phyloP scores from a whole-genome alignment of 2,888 invertebrate species.

The Drosophila lacicola region DNA sequence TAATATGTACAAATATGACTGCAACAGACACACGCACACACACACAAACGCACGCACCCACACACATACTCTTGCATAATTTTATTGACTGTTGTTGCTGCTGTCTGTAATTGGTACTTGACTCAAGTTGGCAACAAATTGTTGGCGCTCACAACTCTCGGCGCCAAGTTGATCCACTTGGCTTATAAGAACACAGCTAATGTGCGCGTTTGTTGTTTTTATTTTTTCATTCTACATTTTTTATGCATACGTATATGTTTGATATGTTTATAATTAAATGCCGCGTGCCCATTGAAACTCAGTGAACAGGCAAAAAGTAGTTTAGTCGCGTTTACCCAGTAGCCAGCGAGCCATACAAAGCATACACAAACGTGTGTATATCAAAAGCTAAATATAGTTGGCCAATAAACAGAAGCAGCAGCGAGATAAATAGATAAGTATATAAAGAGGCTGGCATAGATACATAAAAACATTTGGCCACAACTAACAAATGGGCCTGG shows the following conservation, averaged over 20 bases:
- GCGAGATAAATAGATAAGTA: slow-evolving; percentile 17
- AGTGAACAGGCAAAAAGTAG: slow-evolving; percentile 75
- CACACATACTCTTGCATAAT: slow-evolving; percentile 6
- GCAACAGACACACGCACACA: no score
- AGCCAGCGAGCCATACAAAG: slow-evolving; percentile 42
- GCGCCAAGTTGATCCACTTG: slow-evolving; percentile 17
- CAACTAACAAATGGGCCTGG: slow-evolving; percentile 59
- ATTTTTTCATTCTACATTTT: neutral
- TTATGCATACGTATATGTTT: slow-evolving; percentile 43
- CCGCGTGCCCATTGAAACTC: slow-evolving; percentile 66
- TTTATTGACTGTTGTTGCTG: slow-evolving; percentile 39
- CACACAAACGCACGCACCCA: neutral
- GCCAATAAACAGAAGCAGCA: slow-evolving; percentile 24
- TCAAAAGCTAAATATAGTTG: slow-evolving; percentile 64
- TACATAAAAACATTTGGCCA: slow-evolving; percentile 21
- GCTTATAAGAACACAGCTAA: slow-evolving; percentile 43
- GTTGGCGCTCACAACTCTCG: slow-evolving; percentile 4
- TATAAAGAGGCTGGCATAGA: slow-evolving; percentile 9
- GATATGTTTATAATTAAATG: slow-evolving; percentile 66
- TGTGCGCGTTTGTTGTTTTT: slow-evolving; percentile 5
- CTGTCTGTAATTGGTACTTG: slow-evolving; percentile 46
- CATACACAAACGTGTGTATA: neutral
- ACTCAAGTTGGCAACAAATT: slow-evolving; percentile 30
- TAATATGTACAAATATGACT: neutral
- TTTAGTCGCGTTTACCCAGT: slow-evolving; percentile 57